These are phyloP conservation scores for Tadarida brasiliensis DNA, from an alignment of 2,797 vertebrate genomes.

Conservation along the genomic window DNA sequence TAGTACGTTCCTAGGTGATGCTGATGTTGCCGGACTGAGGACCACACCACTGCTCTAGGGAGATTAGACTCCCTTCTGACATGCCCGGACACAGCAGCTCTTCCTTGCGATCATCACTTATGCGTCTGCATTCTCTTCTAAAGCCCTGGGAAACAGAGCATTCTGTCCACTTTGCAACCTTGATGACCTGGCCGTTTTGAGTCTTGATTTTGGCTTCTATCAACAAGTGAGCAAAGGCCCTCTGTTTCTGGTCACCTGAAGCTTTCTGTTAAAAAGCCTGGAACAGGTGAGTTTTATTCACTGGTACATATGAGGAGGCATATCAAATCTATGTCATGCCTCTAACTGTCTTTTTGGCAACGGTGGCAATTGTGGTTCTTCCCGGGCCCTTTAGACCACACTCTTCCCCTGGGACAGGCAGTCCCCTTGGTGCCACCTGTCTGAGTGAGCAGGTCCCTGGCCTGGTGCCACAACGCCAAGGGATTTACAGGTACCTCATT, in stretches of 20 bases:
- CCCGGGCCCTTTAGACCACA: neutral
- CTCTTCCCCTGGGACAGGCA: neutral
- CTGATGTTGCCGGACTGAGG: neutral
- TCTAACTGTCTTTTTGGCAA: neutral
- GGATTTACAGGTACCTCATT: neutral
- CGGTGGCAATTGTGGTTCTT: neutral
- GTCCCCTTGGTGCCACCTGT: neutral
- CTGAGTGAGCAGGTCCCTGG: neutral
- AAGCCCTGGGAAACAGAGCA: neutral
- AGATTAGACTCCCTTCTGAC: neutral
- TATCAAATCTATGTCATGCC: neutral
- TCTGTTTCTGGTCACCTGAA: neutral
- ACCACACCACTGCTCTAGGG: neutral
- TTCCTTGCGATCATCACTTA: neutral
- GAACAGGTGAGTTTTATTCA: constrained; percentile 4
- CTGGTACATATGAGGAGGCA: neutral
- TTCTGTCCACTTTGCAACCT: neutral
- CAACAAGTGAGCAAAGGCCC: neutral
- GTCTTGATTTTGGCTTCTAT: neutral
- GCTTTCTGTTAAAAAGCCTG: neutral
- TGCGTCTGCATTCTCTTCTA: neutral
- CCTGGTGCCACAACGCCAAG: neutral
- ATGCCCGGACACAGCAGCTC: neutral
- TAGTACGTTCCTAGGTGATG: neutral
- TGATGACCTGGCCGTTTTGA: neutral